Evolutionary conservation across 2,888 invertebrate species (phyloP).

Genomic region (Eugnorisma glareosa): DNA sequence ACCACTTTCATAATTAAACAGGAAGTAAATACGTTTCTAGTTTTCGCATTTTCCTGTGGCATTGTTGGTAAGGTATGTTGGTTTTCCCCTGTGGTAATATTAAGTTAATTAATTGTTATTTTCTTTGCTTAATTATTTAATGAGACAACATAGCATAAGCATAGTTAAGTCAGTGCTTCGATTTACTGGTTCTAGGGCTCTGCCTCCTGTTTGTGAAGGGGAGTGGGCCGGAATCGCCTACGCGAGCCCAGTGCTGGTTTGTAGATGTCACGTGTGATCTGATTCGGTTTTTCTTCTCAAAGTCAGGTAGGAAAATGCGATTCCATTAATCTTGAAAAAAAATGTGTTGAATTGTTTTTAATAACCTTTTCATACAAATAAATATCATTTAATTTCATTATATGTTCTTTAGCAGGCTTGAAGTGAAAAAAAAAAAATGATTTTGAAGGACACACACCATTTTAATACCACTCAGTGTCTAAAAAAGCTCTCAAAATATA

Average conservation of each 20-base stretch:
- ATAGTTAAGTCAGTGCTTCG: background rate
- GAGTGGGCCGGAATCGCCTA: background rate
- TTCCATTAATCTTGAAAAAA: background rate
- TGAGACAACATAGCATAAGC: background rate
- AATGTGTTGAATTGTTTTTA: no score
- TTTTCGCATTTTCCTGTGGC: background rate
- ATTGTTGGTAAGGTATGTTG: background rate
- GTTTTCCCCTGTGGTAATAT: background rate
- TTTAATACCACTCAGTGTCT: background rate
- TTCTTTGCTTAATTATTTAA: background rate
- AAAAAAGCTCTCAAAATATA: background rate
- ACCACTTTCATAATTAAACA: slow-evolving; percentile 15
- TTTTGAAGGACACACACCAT: background rate
- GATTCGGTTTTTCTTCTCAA: background rate
- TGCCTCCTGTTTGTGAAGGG: background rate
- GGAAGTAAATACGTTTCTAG: background rate
- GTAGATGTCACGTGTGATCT: background rate
- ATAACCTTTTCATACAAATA: no score
- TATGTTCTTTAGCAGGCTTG: no score
- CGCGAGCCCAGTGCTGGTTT: background rate
- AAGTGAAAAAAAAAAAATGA: no score
- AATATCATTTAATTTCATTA: no score
- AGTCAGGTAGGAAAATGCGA: background rate
- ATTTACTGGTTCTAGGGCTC: background rate
- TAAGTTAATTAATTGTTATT: background rate